Evolutionary conservation across 2,797 vertebrate genomes (phyloP), one percentile per base, ranked within the genome.

Genomic region (Vireo griseus): DNA sequence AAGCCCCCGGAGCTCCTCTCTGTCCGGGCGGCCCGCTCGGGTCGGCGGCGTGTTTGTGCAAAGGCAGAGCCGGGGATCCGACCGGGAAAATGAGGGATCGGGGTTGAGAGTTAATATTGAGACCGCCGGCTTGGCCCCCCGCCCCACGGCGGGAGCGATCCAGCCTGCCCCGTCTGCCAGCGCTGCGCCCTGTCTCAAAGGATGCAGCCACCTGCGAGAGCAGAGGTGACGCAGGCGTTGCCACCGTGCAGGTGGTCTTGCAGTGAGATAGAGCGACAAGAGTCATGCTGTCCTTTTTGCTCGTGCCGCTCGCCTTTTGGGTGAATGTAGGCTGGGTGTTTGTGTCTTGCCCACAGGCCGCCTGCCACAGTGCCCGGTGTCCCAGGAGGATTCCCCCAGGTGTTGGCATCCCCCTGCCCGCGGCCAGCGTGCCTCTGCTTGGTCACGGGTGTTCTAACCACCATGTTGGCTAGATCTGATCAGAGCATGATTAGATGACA

Each of bases 301-400:
- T 37, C 4, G 3, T 47, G 31, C 28, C 37, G 13, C 17, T 66
- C 35, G 3, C 65, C 55, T 50, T 44, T 50, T 29, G 57, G 63
- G 40, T 19, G 25, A 25, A 6, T 1, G 48, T 5, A 3, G 40
- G 8, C 61, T 31, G 31, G 54, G 10, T 10, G n/a, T 48, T 37
- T 1, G 40, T 26, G 11, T 21, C 17, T 35, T 7, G 17, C 45
- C 37, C 8, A 0, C 24, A 5, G 2, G 7, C 66, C 28, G 7
- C n/a, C 13, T 33, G 35, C 37, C 39, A 2, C 59, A 12, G 42
- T 17, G 22, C 28, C 26, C 15, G 8, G 16, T 24, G 29, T 17
- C 40, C 39, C 35, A 5, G 40, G 48, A 17, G 58, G 44, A 55
- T 31, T 25, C 39, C 14, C 16, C 8, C 11, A 0, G 40, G 45